phyloP scores from a whole-genome alignment of 2,888 invertebrate genomes.

The Erebia ligea region DNA sequence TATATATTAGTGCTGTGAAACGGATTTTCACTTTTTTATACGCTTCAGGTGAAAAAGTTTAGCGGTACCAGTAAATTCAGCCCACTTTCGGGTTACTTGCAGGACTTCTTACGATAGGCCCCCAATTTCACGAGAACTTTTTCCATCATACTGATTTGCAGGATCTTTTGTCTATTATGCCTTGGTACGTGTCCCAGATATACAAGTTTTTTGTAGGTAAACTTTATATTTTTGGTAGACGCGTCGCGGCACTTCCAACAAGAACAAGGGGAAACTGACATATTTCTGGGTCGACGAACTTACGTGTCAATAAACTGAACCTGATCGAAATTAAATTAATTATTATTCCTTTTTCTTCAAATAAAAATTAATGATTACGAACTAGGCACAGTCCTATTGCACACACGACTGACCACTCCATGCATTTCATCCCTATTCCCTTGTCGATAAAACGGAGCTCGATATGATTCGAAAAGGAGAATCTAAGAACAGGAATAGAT shows the following conservation, averaged over 20 bases:
- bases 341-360: no score
- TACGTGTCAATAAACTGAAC: no score
- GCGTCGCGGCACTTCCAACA: no score
- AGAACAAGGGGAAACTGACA: no score
- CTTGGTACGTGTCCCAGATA: background rate
- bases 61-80: background rate
- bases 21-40: no score
- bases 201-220: background rate
- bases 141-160: background rate
- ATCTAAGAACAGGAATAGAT: background rate
- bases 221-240: background rate
- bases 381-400: background rate
- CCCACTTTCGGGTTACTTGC: background rate
- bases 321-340: no score
- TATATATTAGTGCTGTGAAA: no score
- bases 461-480: conserved; percentile 7
- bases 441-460: background rate
- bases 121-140: background rate
- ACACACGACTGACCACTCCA: background rate
- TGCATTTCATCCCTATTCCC: background rate
- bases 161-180: background rate
- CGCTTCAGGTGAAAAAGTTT: background rate
- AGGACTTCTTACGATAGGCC: background rate
- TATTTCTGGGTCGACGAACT: no score
- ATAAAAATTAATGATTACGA: background rate